Evolutionary conservation across 2,113 vertebrate genomes (phyloP).

Genomic region (Seriola quinqueradiata): DNA sequence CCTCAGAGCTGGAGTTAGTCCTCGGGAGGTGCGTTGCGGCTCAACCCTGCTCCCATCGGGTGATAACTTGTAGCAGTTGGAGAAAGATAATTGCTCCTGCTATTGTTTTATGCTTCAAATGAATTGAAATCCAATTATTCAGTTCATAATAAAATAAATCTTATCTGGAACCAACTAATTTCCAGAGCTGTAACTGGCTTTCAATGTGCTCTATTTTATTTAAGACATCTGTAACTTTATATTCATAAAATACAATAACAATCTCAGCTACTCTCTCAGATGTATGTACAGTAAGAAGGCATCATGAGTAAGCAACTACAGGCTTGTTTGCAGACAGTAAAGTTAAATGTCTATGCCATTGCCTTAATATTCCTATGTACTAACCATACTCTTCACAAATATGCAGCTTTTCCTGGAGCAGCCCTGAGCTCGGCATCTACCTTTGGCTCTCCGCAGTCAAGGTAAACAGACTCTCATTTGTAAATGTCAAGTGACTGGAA

Average conservation of each 20-base stretch:
- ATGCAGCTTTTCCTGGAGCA: constrained; percentile 7
- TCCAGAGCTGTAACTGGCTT: not conserved
- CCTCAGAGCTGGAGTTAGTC: not conserved
- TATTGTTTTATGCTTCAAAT: not conserved
- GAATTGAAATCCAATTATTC: not conserved
- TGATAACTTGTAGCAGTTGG: not conserved
- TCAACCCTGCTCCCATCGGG: constrained; percentile 6
- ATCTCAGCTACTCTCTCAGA: constrained; percentile 20
- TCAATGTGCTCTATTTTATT: constrained; percentile 12
- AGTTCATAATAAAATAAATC: not conserved
- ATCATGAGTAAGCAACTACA: constrained; percentile 68
- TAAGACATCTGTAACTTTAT: constrained; percentile 35
- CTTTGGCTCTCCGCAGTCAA: constrained; percentile 49
- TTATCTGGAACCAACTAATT: constrained; percentile 11
- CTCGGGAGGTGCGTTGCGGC: not conserved
- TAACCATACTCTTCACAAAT: not conserved
- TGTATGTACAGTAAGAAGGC: constrained; percentile 69
- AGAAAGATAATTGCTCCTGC: not conserved
- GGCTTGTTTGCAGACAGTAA: constrained; percentile 9
- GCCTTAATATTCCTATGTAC: not conserved
- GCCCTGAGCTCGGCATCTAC: constrained; percentile 30
- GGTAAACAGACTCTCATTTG: constrained; percentile 73
- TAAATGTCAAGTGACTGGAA: constrained; percentile 76
- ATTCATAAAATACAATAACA: constrained; percentile 13
- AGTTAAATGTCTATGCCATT: not conserved